Evolutionary conservation across 2,113 vertebrate genomes (phyloP).

Genomic region (Trogon melanurus): DNA sequence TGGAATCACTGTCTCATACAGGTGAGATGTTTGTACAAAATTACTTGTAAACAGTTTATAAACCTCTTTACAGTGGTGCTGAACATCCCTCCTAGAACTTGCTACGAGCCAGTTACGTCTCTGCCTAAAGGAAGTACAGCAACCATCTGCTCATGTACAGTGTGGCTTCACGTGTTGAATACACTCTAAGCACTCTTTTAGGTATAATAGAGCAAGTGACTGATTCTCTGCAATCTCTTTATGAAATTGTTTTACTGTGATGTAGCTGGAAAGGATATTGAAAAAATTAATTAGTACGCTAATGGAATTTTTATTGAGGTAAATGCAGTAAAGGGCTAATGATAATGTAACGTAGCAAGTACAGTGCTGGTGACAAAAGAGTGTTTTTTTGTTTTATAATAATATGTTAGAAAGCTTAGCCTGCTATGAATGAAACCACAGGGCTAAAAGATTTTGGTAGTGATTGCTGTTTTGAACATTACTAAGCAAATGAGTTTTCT

Average conservation of each 20-base stretch:
- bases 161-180: neutral
- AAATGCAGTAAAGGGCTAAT: neutral
- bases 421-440: neutral
- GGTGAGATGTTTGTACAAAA: neutral
- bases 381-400: neutral
- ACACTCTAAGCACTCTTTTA: neutral
- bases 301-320: neutral
- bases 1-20: neutral
- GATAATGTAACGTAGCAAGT: neutral
- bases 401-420: neutral
- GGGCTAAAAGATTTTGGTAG: neutral
- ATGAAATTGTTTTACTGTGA: neutral
- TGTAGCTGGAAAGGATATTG: neutral
- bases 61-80: neutral
- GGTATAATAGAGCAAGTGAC: rapidly evolving
- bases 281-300: neutral
- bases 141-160: neutral
- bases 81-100: neutral
- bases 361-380: neutral
- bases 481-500: neutral
- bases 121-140: neutral
- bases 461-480: neutral
- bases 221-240: neutral
- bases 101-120: neutral
- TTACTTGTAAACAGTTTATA: neutral